Conservation (phyloP, 37 sponge, comb jelly and placozoan genomes). For the Beroe ovata region DNA sequence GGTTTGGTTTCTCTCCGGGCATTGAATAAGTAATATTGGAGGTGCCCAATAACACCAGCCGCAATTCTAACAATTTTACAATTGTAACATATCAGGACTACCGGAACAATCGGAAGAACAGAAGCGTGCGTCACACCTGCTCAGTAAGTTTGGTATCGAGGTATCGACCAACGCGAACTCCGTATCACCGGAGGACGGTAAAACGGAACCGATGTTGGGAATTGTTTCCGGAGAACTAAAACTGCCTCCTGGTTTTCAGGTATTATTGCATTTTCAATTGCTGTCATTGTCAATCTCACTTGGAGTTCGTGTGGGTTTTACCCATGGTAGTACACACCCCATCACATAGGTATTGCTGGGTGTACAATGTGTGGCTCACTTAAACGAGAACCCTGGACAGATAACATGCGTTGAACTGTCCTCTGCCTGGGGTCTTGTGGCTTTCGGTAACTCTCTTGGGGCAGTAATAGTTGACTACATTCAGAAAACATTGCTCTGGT, state of each 20-base stretch:
- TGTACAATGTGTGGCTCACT: slow-evolving; percentile 2
- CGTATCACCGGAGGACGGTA: not conserved
- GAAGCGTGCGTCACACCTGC: slow-evolving; percentile 53
- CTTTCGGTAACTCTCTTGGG: slow-evolving; percentile 47
- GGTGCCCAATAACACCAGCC: too few relatives aligned
- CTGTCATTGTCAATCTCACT: too few relatives aligned
- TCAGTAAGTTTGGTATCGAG: slow-evolving; percentile 66
- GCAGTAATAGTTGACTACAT: slow-evolving; percentile 58
- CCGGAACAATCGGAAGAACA: slow-evolving; percentile 55
- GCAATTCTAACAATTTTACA: too few relatives aligned
- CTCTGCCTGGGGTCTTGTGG: slow-evolving; percentile 43
- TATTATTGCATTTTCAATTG: too few relatives aligned
- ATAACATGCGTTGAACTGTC: slow-evolving; percentile 53
- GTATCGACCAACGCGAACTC: not conserved
- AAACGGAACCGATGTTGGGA: slow-evolving; percentile 44
- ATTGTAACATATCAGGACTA: slow-evolving; percentile 13
- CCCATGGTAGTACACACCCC: too few relatives aligned
- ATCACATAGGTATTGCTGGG: not conserved
- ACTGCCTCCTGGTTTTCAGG: slow-evolving; percentile 17
- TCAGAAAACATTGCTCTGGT: slow-evolving; percentile 48
- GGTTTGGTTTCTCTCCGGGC: not conserved
- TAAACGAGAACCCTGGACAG: slow-evolving; percentile 22
- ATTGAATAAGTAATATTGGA: slow-evolving; percentile 1
- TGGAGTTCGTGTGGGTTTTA: too few relatives aligned
- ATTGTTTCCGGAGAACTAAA: not conserved